Percentiles rank a stretch among this genome's conserved stretches.
These are phyloP conservation scores for Rattus rattus DNA, from an alignment of 2,113 vertebrate species.

Conservation along the genomic window DNA sequence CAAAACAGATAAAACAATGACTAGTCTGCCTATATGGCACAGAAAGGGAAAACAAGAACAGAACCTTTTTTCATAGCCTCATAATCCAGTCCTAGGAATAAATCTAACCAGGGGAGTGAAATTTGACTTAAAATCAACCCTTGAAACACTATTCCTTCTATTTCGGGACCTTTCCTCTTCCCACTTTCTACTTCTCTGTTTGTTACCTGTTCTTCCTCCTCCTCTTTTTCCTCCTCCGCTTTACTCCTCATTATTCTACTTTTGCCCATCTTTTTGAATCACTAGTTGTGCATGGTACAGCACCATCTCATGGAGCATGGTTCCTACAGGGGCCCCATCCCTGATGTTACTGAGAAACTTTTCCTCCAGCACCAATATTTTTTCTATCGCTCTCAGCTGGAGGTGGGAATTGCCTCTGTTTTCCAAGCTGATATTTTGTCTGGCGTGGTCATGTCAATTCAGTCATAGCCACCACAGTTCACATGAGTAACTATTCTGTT, in stretches of 20 bases:
- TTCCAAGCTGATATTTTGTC: not conserved
- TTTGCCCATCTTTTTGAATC: not conserved
- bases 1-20: no score
- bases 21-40: no score
- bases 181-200: no score
- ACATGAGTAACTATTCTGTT: not conserved
- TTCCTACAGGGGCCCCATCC: not conserved
- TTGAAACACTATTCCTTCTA: no score
- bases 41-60: no score
- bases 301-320: not conserved
- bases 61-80: no score
- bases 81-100: no score
- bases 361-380: not conserved
- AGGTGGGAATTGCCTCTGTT: rapidly evolving
- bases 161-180: no score
- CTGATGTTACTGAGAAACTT: not conserved
- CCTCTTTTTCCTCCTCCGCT: no score
- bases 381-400: not conserved
- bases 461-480: not conserved
- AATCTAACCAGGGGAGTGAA: no score
- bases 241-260: not conserved
- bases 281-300: not conserved
- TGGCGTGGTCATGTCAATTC: not conserved
- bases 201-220: no score
- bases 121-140: no score